phyloP scores from a whole-genome alignment of 2,113 vertebrate species.

The Hippocampus mohnikei region DNA sequence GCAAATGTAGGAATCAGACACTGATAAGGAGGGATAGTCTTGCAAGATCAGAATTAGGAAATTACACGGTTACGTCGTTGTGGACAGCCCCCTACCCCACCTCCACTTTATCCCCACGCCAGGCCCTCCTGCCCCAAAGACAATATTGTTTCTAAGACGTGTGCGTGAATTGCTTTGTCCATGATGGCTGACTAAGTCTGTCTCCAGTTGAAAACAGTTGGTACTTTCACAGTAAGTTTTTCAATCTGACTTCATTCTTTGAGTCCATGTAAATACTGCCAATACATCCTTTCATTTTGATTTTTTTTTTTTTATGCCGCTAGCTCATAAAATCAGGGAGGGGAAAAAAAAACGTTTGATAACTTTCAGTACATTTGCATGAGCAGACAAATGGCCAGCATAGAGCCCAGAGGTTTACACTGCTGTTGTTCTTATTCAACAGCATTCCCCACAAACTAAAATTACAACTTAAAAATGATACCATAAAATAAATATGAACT shows the following conservation, averaged over 20 bases:
- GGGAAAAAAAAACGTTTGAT: no score
- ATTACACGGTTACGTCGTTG: conserved; percentile 48
- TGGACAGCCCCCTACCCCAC: conserved; percentile 1
- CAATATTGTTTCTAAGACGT: conserved; percentile 54
- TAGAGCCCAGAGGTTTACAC: neutral
- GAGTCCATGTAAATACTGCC: no score
- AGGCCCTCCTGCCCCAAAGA: conserved; percentile 6
- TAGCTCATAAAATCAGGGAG: no score
- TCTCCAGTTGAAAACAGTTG: no score
- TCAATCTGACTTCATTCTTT: no score
- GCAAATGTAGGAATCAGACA: conserved; percentile 50
- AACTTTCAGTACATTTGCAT: neutral
- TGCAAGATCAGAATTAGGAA: conserved; percentile 62
- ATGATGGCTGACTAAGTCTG: conserved; percentile 36
- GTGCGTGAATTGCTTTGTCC: conserved; percentile 35
- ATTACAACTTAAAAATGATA: neutral
- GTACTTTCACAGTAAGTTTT: no score
- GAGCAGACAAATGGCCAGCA: neutral
- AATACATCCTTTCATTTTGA: no score
- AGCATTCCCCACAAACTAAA: neutral
- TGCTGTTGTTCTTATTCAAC: neutral
- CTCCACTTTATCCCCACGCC: neutral
- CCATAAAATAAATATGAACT: neutral
- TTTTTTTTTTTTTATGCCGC: no score
- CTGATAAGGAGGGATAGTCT: conserved; percentile 68